Evolutionary conservation across 1,140 invertebrate genomes (phyloP).

Genomic region (Bombus ignitus): DNA sequence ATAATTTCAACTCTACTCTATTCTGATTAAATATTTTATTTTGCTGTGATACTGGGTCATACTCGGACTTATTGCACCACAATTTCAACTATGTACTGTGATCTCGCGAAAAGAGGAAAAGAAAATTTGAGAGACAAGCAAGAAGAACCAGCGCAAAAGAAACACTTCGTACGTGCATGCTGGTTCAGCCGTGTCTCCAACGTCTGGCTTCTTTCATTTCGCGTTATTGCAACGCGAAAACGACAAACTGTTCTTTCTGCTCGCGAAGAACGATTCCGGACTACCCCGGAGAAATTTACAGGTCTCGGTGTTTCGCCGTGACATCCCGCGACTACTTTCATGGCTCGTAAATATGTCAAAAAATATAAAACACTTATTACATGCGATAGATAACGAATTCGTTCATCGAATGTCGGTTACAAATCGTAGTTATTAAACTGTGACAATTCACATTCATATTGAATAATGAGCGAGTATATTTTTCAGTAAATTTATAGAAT

Average conservation of each 20-base stretch:
- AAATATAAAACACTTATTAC: slow-evolving; percentile 27
- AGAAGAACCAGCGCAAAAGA: background rate
- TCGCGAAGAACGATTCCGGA: background rate
- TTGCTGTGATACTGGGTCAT: background rate
- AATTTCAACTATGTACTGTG: background rate
- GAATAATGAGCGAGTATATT: too few relatives aligned
- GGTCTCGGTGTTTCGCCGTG: slow-evolving; percentile 21
- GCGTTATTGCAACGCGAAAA: slow-evolving; percentile 40
- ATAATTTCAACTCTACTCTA: background rate
- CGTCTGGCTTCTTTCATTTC: slow-evolving; percentile 42
- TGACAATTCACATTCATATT: too few relatives aligned
- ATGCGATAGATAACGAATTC: slow-evolving; percentile 13
- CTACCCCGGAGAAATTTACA: slow-evolving; percentile 52
- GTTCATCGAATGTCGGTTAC: background rate
- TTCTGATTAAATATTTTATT: background rate
- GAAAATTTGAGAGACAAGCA: background rate
- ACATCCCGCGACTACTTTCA: slow-evolving; percentile 22
- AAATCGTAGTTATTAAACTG: too few relatives aligned
- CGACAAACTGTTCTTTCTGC: slow-evolving; percentile 10
- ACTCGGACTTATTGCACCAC: background rate
- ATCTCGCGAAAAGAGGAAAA: background rate
- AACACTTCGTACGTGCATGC: background rate
- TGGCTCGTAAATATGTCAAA: slow-evolving; percentile 40
- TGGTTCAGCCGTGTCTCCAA: background rate
- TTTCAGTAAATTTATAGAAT: too few relatives aligned